Conservation (phyloP, 2,888 invertebrate species). For the Drosophila rellima region DNA sequence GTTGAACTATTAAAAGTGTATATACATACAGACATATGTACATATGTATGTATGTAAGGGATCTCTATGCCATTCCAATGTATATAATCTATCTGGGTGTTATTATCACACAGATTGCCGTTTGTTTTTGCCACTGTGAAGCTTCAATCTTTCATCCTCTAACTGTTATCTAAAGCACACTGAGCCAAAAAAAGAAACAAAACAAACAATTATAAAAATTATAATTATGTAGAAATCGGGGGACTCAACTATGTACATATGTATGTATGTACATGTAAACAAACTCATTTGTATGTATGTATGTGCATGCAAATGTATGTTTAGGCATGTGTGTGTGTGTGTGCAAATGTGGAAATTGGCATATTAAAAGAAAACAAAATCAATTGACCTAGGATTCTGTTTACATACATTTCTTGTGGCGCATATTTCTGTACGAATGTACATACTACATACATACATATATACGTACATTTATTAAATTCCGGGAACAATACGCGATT, state of each 20-base stretch:
- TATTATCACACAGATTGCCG: conserved; percentile 24
- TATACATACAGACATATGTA: neutral
- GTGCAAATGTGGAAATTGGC: conserved; percentile 2
- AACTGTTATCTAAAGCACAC: conserved; percentile 15
- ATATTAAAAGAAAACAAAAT: conserved; percentile 11
- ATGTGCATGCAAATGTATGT: neutral
- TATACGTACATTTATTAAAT: neutral
- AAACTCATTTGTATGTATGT: neutral
- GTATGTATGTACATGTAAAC: neutral
- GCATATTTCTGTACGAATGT: neutral
- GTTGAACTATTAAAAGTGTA: conserved; percentile 32
- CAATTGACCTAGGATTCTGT: conserved; percentile 9
- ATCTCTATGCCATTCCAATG: neutral
- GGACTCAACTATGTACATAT: conserved; percentile 1
- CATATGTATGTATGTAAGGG: neutral
- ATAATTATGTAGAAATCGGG: conserved; percentile 12
- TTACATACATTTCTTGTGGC: conserved; percentile 10
- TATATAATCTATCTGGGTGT: conserved; percentile 26
- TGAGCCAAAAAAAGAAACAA: conserved; percentile 6
- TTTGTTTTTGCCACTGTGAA: conserved; percentile 29
- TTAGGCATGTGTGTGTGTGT: neutral
- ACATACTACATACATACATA: neutral
- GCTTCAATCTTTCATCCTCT: neutral
- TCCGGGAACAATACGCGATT: conserved; percentile 8
- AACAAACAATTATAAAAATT: conserved; percentile 6